Base-by-base conservation (phyloP, 2,113 vertebrate genomes). In the Brienomyrus longianalis region DNA sequence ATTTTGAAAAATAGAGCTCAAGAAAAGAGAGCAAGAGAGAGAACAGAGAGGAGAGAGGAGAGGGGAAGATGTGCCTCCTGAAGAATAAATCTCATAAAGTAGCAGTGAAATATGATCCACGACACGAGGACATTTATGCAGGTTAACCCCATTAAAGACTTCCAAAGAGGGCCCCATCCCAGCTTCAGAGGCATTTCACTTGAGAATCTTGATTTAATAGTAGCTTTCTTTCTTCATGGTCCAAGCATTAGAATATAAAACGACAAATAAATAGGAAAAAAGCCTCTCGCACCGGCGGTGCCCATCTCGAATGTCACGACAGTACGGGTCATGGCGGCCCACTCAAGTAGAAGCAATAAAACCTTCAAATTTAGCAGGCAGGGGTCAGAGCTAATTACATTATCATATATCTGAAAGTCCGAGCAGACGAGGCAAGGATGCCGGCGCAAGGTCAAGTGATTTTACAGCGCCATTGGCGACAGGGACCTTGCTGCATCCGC, bases 61-160 rank as follows among this genome's bases (percentile, higher is more conserved):
- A 90, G 56, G 77, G 54, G 91, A 80, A 50, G 74, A 83, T 39
- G 27, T 89, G 89, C 54, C 77, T 66, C 45, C 62, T 50, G 62
- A 77, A 91, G 88, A 90, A 91, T 89, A 91, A 74, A 90, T 91
- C 90, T 90, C 56, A 92, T 89, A 87, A 89, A 93, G 88, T 80
- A 91, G 91, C 88, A 87, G 89, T 90, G 91, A 91, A 93, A 94
- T 93, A 91, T 90, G 90, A 93, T 83, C 88, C 90, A 74, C 88
- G 89, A 89, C 87, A 91, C 88, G 43, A 62, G 51, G 89, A 92
- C 91, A 90, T 92, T 92, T 89, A 88, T 91, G 91, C 89, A 89
- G 86, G 89, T 89, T 91, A 93, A 91, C 91, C 90, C 83, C 88
- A 91, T 91, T 92, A 92, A 93, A 92, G 88, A 48, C 87, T 88